Conservation (phyloP, 1,140 invertebrate species). For the Aphelenchoides besseyi region DNA sequence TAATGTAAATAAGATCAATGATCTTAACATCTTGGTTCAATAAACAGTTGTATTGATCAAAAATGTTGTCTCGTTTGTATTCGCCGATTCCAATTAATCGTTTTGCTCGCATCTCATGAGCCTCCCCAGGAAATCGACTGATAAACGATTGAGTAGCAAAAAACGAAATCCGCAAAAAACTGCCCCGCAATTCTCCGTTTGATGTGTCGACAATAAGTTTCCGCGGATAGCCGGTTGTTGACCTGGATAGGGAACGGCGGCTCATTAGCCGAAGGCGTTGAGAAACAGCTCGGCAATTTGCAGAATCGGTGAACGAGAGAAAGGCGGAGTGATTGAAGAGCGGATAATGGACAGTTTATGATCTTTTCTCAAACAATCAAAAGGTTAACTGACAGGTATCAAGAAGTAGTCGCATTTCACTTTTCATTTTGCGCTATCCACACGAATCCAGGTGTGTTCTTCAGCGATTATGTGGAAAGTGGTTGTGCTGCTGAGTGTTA, state of each 20-base stretch:
- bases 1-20: too few relatives aligned
- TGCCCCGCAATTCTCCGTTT: not conserved
- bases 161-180: conserved; percentile 6
- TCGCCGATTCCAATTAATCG: too few relatives aligned
- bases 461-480: too few relatives aligned
- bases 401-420: not conserved
- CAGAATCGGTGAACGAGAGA: not conserved
- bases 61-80: too few relatives aligned
- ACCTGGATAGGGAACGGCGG: not conserved
- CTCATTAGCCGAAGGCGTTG: not conserved
- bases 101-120: not conserved
- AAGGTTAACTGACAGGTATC: not conserved
- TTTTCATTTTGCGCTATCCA: not conserved
- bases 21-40: too few relatives aligned
- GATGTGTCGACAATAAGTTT: not conserved
- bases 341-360: not conserved
- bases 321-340: not conserved
- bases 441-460: too few relatives aligned
- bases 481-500: too few relatives aligned
- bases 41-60: too few relatives aligned
- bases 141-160: not conserved
- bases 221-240: not conserved
- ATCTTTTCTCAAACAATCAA: not conserved
- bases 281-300: not conserved
- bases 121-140: conserved; percentile 4